Percentiles rank a stretch among this genome's conserved stretches.
These are phyloP conservation scores for Halocynthia aurantium DNA, from an alignment of 23 tunicate genomes.

Conservation along the genomic window DNA sequence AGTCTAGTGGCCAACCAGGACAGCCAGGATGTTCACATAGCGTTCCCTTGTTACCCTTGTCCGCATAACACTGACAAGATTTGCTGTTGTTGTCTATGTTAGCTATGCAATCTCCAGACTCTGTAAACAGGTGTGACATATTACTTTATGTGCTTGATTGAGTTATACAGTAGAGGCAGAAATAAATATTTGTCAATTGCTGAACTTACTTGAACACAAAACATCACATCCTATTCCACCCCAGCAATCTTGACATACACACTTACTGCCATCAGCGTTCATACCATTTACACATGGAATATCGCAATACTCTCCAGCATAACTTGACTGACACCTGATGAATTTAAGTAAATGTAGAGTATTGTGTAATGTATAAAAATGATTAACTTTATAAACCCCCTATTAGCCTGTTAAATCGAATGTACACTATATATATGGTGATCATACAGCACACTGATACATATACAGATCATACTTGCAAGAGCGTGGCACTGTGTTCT, in stretches of 20 bases:
- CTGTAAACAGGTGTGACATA: not conserved
- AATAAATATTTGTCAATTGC: too few species aligned
- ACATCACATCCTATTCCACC: slow-evolving; percentile 24
- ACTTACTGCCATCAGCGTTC: slow-evolving; percentile 12
- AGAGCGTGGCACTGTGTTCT: slow-evolving; percentile 11
- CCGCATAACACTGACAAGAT: slow-evolving; percentile 13
- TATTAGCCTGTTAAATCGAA: too few species aligned
- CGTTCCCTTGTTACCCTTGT: slow-evolving; percentile 18
- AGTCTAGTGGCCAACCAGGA: slow-evolving; percentile 32
- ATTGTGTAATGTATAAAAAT: too few species aligned
- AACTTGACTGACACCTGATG: slow-evolving; percentile 4
- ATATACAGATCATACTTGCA: slow-evolving; percentile 10
- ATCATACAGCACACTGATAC: too few species aligned
- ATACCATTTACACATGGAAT: slow-evolving; percentile 22
- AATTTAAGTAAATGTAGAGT: not conserved
- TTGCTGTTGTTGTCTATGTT: not conserved
- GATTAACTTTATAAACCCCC: too few species aligned
- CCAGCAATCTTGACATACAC: slow-evolving; percentile 23
- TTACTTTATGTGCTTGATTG: not conserved
- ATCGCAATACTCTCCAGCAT: slow-evolving; percentile 24
- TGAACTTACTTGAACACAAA: slow-evolving; percentile 14
- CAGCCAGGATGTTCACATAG: slow-evolving; percentile 16
- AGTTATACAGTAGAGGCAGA: too few species aligned
- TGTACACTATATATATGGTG: too few species aligned
- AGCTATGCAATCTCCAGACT: slow-evolving; percentile 10